Conservation (phyloP, 1,140 invertebrate genomes). For the Pogonomyrmex californicus region DNA sequence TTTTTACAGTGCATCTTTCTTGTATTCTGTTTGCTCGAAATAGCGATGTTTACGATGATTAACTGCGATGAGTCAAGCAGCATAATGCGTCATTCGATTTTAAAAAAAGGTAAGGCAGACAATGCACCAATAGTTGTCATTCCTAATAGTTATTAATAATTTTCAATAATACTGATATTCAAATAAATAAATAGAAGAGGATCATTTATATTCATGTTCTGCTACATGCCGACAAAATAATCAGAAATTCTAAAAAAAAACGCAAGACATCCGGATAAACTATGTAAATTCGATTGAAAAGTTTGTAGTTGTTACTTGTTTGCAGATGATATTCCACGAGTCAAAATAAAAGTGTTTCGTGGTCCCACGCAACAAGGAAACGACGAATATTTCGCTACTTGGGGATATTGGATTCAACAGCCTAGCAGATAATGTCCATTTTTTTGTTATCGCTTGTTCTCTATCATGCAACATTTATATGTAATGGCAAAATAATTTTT, state of each 20-base stretch:
- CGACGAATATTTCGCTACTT: conserved; percentile 88
- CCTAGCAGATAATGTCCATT: conserved; percentile 79
- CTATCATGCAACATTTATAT: background rate
- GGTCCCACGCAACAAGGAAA: conserved; percentile 89
- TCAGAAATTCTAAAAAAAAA: background rate
- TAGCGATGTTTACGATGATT: conserved; percentile 16
- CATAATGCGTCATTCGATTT: background rate
- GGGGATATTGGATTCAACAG: conserved; percentile 92
- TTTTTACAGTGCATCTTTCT: conserved; percentile 11
- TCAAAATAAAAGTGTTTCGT: conserved; percentile 91
- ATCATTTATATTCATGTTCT: background rate
- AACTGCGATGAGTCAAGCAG: conserved; percentile 6
- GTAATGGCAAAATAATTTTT: background rate
- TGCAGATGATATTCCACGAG: conserved; percentile 86
- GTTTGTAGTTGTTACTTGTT: conserved; percentile 31
- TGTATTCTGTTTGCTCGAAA: conserved; percentile 7
- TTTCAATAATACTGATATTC: background rate
- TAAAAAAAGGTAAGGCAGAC: conserved; percentile 22
- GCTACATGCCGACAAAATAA: background rate
- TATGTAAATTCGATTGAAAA: background rate
- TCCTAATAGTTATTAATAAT: background rate
- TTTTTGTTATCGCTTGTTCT: background rate
- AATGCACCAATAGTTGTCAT: background rate
- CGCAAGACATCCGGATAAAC: conserved; percentile 1
- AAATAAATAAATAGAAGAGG: no score